Evolutionary conservation across 2,888 invertebrate genomes (phyloP).

Genomic region (Paralinhomoeus sp.): DNA sequence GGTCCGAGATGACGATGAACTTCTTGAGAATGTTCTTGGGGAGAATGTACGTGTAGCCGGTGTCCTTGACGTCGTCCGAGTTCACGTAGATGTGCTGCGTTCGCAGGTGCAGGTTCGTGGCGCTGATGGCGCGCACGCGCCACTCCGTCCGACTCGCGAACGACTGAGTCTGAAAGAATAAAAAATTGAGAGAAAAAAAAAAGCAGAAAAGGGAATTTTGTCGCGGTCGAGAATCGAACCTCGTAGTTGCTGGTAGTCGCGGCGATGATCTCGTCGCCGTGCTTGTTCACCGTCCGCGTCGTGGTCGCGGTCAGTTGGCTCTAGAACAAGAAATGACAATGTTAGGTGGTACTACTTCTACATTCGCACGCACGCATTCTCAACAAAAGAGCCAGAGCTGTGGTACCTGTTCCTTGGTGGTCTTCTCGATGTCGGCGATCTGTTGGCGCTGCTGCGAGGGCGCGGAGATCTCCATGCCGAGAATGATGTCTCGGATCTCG

Average conservation of each 20-base stretch:
- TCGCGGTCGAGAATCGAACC: slow-evolving; percentile 9
- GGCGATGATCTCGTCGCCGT: slow-evolving; percentile 96
- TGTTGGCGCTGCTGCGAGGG: slow-evolving; percentile 96
- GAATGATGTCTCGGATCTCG: slow-evolving; percentile 92
- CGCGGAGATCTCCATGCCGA: slow-evolving; percentile 98
- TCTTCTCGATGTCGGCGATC: slow-evolving; percentile 98
- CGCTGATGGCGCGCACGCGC: slow-evolving; percentile 86
- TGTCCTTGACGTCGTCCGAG: slow-evolving; percentile 96
- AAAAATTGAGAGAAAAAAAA: not conserved
- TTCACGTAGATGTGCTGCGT: slow-evolving; percentile 99
- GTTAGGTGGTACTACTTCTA: not conserved
- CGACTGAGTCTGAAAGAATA: slow-evolving; percentile 44
- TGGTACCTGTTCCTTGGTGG: slow-evolving; percentile 63
- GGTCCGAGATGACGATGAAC: slow-evolving; percentile 93
- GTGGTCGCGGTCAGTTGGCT: slow-evolving; percentile 85
- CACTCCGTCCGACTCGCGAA: slow-evolving; percentile 94
- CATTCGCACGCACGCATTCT: no score
- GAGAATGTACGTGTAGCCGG: slow-evolving; percentile 65
- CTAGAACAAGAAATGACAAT: slow-evolving; percentile 32
- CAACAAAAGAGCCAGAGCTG: not conserved
- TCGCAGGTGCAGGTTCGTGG: slow-evolving; percentile 80
- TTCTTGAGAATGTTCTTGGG: slow-evolving; percentile 90
- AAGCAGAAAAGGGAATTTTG: not conserved
- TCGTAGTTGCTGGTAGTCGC: slow-evolving; percentile 97
- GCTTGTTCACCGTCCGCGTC: slow-evolving; percentile 91